A percentile compares a stretch with the other conserved stretches of the same genome.
phyloP scores from a whole-genome alignment of 2,797 vertebrate genomes.

The Bufotes viridis region DNA sequence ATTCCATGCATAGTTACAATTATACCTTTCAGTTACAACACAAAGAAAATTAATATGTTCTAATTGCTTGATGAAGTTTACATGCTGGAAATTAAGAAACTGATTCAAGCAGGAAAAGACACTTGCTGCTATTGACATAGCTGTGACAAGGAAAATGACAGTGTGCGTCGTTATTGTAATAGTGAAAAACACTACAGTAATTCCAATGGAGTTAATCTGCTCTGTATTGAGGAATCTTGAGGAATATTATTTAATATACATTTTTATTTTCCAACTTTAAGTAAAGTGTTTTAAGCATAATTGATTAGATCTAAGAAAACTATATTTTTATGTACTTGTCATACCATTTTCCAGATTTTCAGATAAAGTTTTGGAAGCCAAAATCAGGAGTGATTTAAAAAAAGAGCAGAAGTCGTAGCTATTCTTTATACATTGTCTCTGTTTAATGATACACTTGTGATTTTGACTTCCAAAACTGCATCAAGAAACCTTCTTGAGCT shows the following conservation, averaged over 20 bases:
- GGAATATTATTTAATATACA: background rate
- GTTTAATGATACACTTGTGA: too few species aligned
- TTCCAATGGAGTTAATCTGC: background rate
- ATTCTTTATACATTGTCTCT: too few species aligned
- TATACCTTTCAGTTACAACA: slow-evolving; percentile 58
- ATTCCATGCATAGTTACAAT: slow-evolving; percentile 53
- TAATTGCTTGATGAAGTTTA: slow-evolving; percentile 58
- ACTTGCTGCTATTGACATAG: slow-evolving; percentile 48
- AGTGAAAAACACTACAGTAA: background rate
- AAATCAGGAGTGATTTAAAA: too few species aligned
- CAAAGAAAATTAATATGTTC: slow-evolving; percentile 61
- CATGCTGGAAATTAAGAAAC: slow-evolving; percentile 53
- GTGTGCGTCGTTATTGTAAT: slow-evolving; percentile 21
- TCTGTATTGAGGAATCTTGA: background rate
- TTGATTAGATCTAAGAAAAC: background rate
- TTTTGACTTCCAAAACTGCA: too few species aligned
- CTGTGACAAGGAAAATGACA: slow-evolving; percentile 51
- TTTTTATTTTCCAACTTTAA: background rate
- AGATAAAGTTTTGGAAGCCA: too few species aligned
- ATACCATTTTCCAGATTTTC: too few species aligned
- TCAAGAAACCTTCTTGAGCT: too few species aligned
- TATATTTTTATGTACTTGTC: background rate
- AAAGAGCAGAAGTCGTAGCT: too few species aligned
- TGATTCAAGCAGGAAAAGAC: slow-evolving; percentile 51
- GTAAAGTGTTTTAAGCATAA: background rate